Evolutionary conservation across 2,888 invertebrate species (phyloP), one percentile per base, ranked within the genome.

Genomic region (Plebejus argus): DNA sequence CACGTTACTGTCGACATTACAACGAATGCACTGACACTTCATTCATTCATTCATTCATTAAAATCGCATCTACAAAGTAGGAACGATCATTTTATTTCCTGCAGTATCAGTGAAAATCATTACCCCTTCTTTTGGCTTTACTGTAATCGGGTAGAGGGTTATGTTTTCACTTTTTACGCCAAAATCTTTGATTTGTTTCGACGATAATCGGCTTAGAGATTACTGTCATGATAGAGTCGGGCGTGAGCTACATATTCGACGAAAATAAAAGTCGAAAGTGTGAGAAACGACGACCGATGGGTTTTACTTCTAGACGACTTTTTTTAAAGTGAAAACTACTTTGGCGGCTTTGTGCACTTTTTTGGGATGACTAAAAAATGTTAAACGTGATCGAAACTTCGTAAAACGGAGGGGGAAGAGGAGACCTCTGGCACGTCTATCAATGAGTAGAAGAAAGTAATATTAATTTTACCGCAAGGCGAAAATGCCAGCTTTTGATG

Each of bases 221-320:
- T 66, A 28, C 66, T 66, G 28, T 66, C 66, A 66, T 6, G 18
- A 1, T 4, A 23, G 61, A 20, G 20, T 20, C 12, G 18, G 18
- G 15, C 28, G 5, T 66, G 28, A 66, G 66, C 66, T 28, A 66
- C 28, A 66, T 66, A 28, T 58, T 61, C 10, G 58, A 66, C 28
- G 66, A 33, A 66, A 66, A 66, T 66, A 66, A 66, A 66, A 66
- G 66, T 33, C 15, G 28, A 66, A 66, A 66, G 66, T 66, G 66
- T 66, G 61, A 66, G 23, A 66, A 66, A 18, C 66, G 6, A 6
- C 12, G 2, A 1, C 28, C 33, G 7, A 15, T 28, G 6, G 53
- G 18, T 53, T 53, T 53, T 53, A 53, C 53, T 15, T 53, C 18
- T 5, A 53, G 5, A 18, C 18, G 4, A 18, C 5, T 4, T 53